Conservation (phyloP, 2,888 invertebrate species). For the Hemicrepidius hirtus region DNA sequence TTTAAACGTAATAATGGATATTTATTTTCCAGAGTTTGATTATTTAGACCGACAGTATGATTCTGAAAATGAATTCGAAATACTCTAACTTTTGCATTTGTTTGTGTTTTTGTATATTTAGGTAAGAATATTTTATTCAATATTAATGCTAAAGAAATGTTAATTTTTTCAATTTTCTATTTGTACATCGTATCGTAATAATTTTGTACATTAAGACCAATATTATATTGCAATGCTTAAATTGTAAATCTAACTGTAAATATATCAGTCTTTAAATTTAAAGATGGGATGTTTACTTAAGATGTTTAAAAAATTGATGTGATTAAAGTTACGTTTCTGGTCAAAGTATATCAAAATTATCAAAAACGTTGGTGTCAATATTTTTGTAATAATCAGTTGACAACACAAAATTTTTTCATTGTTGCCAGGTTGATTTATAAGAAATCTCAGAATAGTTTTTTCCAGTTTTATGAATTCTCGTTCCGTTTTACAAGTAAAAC, state of each 20-base stretch:
- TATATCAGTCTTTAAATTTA: slow-evolving; percentile 19
- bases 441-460: too few relatives aligned
- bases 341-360: not conserved
- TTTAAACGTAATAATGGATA: too few relatives aligned
- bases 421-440: too few relatives aligned
- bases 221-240: slow-evolving; percentile 33
- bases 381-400: slow-evolving; percentile 3
- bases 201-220: slow-evolving; percentile 35
- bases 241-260: slow-evolving; percentile 46
- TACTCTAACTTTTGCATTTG: slow-evolving; percentile 78
- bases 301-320: too few relatives aligned
- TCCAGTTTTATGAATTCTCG: too few relatives aligned
- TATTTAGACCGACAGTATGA: slow-evolving; percentile 79
- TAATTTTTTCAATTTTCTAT: slow-evolving; percentile 43
- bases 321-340: too few relatives aligned
- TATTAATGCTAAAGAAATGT: slow-evolving; percentile 17
- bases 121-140: slow-evolving; percentile 57
- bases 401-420: too few relatives aligned
- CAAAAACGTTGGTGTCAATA: not conserved
- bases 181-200: slow-evolving; percentile 34
- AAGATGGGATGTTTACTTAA: too few relatives aligned
- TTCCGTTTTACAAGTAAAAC: too few relatives aligned
- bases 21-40: slow-evolving; percentile 76
- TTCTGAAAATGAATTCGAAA: slow-evolving; percentile 89
- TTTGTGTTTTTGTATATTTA: slow-evolving; percentile 59